Evolutionary conservation across 2,113 vertebrate genomes (phyloP).

Genomic region (Chaetura pelagica): DNA sequence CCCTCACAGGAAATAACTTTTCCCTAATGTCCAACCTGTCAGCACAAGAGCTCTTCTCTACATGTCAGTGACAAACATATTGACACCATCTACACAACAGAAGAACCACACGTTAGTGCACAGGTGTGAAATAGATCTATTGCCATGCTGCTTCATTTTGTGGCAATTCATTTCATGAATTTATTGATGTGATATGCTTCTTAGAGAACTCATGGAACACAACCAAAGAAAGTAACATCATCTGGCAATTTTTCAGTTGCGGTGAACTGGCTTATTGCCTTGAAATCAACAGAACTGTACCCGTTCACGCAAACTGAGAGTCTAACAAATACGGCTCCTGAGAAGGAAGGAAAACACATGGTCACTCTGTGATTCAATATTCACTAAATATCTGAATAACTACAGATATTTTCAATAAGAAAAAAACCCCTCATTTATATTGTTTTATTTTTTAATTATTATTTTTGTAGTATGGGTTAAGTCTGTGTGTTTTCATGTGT

Average conservation of each 20-base stretch:
- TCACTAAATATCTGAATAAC: not conserved
- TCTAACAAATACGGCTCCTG: not conserved
- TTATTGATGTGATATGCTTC: not conserved
- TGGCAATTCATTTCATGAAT: not conserved
- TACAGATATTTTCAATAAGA: not conserved
- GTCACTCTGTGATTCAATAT: not conserved
- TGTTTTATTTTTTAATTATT: not conserved
- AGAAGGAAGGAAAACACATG: not conserved
- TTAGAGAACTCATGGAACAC: not conserved
- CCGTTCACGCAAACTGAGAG: not conserved
- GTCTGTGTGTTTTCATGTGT: not conserved
- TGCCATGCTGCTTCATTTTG: not conserved
- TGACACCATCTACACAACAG: not conserved
- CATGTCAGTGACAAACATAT: not conserved
- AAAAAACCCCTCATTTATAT: fast-evolving
- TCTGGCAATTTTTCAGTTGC: not conserved
- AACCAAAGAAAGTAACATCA: not conserved
- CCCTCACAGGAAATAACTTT: no score
- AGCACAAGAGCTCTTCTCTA: not conserved
- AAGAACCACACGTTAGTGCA: not conserved
- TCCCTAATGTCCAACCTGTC: not conserved
- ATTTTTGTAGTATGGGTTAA: not conserved
- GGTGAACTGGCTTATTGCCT: not conserved
- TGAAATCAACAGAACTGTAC: not conserved
- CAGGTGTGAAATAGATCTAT: not conserved